Percentiles rank a stretch among this genome's conserved stretches.
Evolutionary conservation across 2,113 vertebrate species (phyloP).

Genomic region (Aythya baeri): DNA sequence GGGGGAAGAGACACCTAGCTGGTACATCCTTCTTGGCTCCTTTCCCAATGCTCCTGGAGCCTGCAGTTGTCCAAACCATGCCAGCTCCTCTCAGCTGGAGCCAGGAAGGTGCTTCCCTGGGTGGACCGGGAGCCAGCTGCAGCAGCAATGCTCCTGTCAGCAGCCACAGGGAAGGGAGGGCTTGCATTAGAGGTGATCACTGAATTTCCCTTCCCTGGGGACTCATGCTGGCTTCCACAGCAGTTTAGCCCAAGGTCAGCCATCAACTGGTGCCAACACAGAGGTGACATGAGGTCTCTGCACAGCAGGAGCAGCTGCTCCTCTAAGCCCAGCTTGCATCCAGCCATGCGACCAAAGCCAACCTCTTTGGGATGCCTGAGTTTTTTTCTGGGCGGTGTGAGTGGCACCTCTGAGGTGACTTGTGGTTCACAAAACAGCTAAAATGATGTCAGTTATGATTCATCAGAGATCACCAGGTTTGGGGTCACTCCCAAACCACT

Average conservation of each 20-base stretch:
- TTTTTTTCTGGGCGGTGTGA: neutral
- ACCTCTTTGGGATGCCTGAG: neutral
- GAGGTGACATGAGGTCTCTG: neutral
- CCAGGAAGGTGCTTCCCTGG: no score
- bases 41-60: neutral
- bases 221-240: neutral
- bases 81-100: neutral
- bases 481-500: neutral
- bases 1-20: neutral
- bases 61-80: neutral
- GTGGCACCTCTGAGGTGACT: neutral
- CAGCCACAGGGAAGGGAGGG: neutral
- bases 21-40: neutral
- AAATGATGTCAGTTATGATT: neutral
- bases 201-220: neutral
- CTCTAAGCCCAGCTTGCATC: fast-evolving
- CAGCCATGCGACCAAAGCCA: neutral
- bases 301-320: neutral
- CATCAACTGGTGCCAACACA: neutral
- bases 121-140: no score
- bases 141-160: no score
- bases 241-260: neutral
- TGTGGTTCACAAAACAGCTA: neutral
- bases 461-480: neutral
- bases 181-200: neutral